phyloP scores from a whole-genome alignment of 2,113 vertebrate genomes.

The Sceloporus tristichus region DNA sequence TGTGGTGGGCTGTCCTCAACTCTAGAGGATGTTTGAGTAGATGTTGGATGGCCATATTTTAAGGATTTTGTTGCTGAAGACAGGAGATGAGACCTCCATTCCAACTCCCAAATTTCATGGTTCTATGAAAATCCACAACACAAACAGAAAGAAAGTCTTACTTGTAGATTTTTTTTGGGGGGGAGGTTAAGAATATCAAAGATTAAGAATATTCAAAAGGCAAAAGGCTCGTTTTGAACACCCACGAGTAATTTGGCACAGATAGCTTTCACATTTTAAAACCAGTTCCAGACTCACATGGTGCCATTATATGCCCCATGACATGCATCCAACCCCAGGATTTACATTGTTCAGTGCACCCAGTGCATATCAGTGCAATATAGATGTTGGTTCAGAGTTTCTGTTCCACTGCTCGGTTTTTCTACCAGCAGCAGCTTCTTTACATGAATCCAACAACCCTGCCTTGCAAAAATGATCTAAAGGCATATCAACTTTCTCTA shows the following conservation, averaged over 20 bases:
- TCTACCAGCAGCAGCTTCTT: neutral
- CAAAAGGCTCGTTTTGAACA: too few species aligned
- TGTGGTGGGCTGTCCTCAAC: neutral
- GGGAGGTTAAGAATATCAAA: too few species aligned
- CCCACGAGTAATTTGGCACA: too few species aligned
- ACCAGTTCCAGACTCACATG: neutral
- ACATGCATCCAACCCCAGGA: neutral
- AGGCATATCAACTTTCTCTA: neutral
- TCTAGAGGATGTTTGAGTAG: too few species aligned
- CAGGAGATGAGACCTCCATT: too few species aligned
- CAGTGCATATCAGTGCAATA: accelerated
- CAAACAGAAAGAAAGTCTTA: too few species aligned
- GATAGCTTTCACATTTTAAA: neutral
- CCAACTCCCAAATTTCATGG: too few species aligned
- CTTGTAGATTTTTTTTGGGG: too few species aligned
- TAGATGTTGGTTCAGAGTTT: neutral
- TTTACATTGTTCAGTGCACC: neutral
- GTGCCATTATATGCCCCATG: neutral
- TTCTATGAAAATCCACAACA: too few species aligned
- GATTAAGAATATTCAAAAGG: too few species aligned
- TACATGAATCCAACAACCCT: neutral
- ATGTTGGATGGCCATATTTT: too few species aligned
- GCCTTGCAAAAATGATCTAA: neutral
- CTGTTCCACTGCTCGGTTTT: neutral
- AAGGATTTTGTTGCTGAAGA: too few species aligned